Base-by-base conservation (phyloP, 1,140 invertebrate species). In the Euura saliciscinereae region DNA sequence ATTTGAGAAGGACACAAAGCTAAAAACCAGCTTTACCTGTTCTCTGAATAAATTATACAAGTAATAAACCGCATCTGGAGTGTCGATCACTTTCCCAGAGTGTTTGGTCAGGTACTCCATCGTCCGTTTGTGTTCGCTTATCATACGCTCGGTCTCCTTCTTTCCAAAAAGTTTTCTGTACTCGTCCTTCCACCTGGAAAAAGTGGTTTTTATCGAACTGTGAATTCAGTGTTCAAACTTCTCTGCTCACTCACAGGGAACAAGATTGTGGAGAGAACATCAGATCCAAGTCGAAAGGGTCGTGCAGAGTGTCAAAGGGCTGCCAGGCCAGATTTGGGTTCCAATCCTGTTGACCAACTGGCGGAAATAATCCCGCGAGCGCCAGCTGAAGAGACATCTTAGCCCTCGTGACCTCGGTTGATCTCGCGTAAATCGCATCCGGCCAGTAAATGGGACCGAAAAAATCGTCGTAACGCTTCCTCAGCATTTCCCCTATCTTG, bases 371-470 rank as follows among this genome's bases (percentile, higher is more conserved):
- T 70, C 93, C 93, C 3, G 93, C 92, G 43, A 94, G 85, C 78
- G 93, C 90, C 70, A 92, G 83, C 74, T 93, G 88, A n/a, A 93
- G 91, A 78, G 92, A 93, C 90, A 93, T 92, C 78, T 94, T 89
- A 72, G 93, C 92, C 45, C 92, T 87, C n/a, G 89, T 85, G 51
- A 88, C 88, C 68, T 90, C 87, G 8, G 90, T 90, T 3, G 89
- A 89, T 45, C 87, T 84, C 4, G 88, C 83, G 44, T 83, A 85
- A 71, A 90, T 88, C 79, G 89, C 87, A 43, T 89, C 85, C 5
- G 88, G 86, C 79, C 86, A 86, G 73, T 92, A 92, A 77, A 87
- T 81, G 71, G 85, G 82, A 65, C 89, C 89, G 66, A 91, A 85
- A 79, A 88, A 90, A 68, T 84, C 79, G 71, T 88, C 79, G 78